A percentile compares a stretch with the other conserved stretches of the same genome.
Conservation (phyloP, 2,113 vertebrate species). For the Elachura formosa region DNA sequence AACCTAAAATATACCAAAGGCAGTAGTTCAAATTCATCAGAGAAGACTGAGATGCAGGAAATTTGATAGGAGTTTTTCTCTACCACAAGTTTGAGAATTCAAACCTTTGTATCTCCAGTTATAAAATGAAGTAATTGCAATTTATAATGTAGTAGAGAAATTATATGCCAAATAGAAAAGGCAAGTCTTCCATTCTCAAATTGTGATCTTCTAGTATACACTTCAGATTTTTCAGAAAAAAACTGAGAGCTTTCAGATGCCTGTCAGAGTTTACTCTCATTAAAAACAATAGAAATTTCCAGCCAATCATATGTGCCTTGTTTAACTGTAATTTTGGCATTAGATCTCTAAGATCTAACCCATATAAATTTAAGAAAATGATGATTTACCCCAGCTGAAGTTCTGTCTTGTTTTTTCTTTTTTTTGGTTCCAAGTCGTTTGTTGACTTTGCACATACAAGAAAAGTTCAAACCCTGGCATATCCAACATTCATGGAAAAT, state of each 20-base stretch:
- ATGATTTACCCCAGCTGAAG: not conserved
- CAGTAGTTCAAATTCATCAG: not conserved
- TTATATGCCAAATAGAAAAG: not conserved
- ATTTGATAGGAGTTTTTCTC: not conserved
- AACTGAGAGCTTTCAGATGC: not conserved
- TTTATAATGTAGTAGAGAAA: not conserved
- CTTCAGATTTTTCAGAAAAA: not conserved
- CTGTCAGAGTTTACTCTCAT: not conserved
- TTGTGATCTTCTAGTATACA: not conserved
- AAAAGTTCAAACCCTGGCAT: not conserved
- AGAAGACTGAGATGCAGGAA: not conserved
- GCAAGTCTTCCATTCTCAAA: not conserved
- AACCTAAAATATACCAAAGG: not conserved
- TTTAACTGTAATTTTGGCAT: not conserved
- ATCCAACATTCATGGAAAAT: conserved; percentile 34
- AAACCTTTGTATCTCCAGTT: not conserved
- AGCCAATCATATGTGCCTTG: not conserved
- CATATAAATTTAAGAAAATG: not conserved
- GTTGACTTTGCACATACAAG: conserved; percentile 2
- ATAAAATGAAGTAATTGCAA: not conserved
- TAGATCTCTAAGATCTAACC: not conserved
- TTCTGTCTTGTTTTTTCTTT: not conserved
- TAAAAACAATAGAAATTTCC: not conserved
- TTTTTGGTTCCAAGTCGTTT: not conserved
- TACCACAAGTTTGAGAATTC: not conserved